Evolutionary conservation across 92 coral and sea anemone genomes (phyloP).

Genomic region (Meandrina meandrites): DNA sequence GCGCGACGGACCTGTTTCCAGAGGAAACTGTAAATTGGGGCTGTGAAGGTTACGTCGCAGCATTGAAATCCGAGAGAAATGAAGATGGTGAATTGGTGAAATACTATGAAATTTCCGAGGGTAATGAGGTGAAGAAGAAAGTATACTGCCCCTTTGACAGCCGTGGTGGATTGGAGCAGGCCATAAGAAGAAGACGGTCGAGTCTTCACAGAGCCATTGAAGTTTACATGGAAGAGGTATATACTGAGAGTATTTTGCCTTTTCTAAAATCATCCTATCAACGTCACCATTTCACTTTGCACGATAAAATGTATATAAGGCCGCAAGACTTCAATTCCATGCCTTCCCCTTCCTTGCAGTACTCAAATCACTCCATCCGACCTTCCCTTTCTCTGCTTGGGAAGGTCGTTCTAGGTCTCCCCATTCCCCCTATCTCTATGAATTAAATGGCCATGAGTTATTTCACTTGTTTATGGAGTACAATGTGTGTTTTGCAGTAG

Average conservation of each 20-base stretch:
- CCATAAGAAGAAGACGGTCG: slow-evolving; percentile 15
- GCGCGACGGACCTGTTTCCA: slow-evolving; percentile 39
- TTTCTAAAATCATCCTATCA: no score
- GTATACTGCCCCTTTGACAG: slow-evolving; percentile 18
- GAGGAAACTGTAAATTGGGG: slow-evolving; percentile 43
- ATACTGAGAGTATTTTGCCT: not conserved
- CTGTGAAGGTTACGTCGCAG: slow-evolving; percentile 31
- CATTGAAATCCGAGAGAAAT: not conserved
- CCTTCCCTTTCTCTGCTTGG: no score
- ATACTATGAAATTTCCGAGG: slow-evolving; percentile 4
- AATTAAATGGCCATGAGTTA: no score
- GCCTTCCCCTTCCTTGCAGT: no score
- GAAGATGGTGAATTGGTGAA: slow-evolving; percentile 2
- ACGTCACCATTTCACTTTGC: no score
- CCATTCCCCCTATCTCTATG: no score
- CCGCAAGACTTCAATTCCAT: no score
- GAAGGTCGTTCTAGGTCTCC: no score
- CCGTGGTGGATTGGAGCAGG: slow-evolving; percentile 4
- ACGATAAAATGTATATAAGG: no score
- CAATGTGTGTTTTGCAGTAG: no score
- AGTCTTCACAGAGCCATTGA: slow-evolving; percentile 37
- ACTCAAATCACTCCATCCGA: no score
- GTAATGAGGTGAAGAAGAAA: not conserved
- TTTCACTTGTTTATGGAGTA: no score
- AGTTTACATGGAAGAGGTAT: slow-evolving; percentile 40